Evolutionary conservation across 2,113 vertebrate species (phyloP), one percentile per base, ranked within the genome.

Genomic region (Rostratula benghalensis): DNA sequence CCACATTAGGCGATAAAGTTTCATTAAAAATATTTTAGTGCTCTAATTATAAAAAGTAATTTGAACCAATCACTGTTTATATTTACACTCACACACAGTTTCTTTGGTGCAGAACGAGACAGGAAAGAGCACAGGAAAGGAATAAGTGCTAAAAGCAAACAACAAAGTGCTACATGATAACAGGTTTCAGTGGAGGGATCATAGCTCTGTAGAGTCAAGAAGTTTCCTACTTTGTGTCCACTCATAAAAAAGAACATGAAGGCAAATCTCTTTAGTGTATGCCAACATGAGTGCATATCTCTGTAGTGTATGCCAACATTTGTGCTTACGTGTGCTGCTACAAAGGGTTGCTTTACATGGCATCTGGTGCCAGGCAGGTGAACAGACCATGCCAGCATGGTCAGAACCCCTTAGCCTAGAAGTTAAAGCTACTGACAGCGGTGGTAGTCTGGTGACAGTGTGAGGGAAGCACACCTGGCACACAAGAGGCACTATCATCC

Each of bases 71-170:
- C 74, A 59, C 22, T 51, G 11, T 22, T 89, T 77, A 3, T 87
- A 89, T 89, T 89, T 75, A 94, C 76, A 92, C 56, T 39, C 39
- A 93, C 77, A 83, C 31, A 59, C 20, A 28, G 48, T 89, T 93
- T 95, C 95, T 97, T 97, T 96, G 95, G 96, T 91, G 89, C 86
- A 91, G 89, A 67, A 86, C 75, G 81, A 71, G 82, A 45, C 37
- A 83, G n/a, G 63, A 65, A 75, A 69, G 81, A 93, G 86, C 80
- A 79, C 19, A 60, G 37, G 61, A 77, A 90, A 31, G 69, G 51
- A 84, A 1, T 45, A 81, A 94, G 59, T 86, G 67, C 90, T 95
- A 73, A 93, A 95, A 83, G 82, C 81, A 79, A 91, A 94, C 0
- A 1, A 75, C 37, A 45, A 83, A 95, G 85, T 89, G 91, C 93